These are phyloP conservation scores for Spilosoma lubricipeda DNA, from an alignment of 2,888 invertebrate genomes.

Conservation along the genomic window DNA sequence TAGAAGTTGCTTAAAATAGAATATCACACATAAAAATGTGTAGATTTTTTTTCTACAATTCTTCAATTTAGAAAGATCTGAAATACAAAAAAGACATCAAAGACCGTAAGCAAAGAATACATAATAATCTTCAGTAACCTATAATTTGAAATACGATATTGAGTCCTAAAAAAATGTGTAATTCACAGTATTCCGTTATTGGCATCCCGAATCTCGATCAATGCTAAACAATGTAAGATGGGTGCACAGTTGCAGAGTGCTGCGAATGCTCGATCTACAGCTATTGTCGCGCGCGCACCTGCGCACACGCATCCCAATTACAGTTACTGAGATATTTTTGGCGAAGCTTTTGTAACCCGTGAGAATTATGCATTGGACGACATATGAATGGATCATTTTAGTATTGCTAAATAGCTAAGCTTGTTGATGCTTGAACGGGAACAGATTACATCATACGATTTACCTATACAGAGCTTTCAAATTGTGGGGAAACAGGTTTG, in stretches of 20 bases:
- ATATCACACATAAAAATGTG: no score
- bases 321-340: conserved; percentile 58
- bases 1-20: no score
- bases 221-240: conserved; percentile 60
- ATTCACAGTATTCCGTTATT: conserved; percentile 63
- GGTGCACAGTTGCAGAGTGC: conserved; percentile 64
- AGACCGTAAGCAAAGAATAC: neutral
- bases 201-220: conserved; percentile 45
- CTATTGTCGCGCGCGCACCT: conserved; percentile 67
- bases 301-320: conserved; percentile 62
- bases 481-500: neutral
- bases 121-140: conserved; percentile 31
- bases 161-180: conserved; percentile 29
- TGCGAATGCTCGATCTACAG: conserved; percentile 32
- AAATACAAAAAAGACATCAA: neutral
- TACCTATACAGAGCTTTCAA: neutral
- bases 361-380: conserved; percentile 60
- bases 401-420: neutral
- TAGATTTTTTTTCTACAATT: no score
- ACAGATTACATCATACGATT: neutral
- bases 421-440: neutral
- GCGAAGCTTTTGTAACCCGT: conserved; percentile 69
- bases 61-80: no score
- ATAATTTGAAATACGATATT: conserved; percentile 45
- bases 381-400: neutral